Base-by-base conservation (phyloP, 2,113 vertebrate species). In the Eublepharis macularius region DNA sequence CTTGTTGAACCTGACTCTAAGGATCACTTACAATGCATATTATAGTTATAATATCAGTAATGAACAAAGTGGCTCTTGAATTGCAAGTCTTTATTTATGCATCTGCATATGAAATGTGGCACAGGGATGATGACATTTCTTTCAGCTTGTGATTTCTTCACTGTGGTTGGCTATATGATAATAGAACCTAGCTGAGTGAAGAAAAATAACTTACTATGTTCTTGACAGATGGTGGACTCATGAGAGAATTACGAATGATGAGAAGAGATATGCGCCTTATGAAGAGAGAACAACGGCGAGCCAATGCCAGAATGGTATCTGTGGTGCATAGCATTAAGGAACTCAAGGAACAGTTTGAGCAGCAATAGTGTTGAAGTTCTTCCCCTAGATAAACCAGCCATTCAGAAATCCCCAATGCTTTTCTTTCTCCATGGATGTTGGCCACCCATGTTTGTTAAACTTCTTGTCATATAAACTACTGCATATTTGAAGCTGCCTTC, bases 201-300 rank as follows among this genome's bases (percentile, higher is more conserved):
- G 36, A 8, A 77, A 13, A 26, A 41, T 32, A 26, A 69, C 65
- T 76, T 66, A 76, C 26, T 76, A 14, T 65, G 16, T 79, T 80
- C 39, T 74, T 80, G 84, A 45, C 77, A 86, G 84, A 86, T 43
- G 54, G 80, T 65, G 43, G 77, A 43, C 80, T 86, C 76, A 26
- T 80, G 84, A 63, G 84, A 80, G 84, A 86, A 80, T 43, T 86
- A 60, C 77, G 84, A n/a, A 70, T 70, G 29, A 86, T 80, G 77
- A 77, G 57, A 39, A 86, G 84, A 66, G 84, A 86, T 34, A 63
- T 86, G 69, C 77, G 84, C 51, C 69, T 86, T 49, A 80, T 86
- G 84, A 80, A 86, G 73, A n/a, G 84, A 5, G 84, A 86, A 49
- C 84, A 86, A 24, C 84, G 69, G 16, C 77, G 84, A 24, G 39